A percentile compares a stretch with the other conserved stretches of the same genome.
These are phyloP conservation scores for Gymnothorax reevesii DNA, from an alignment of 2,797 vertebrate species.

Conservation along the genomic window DNA sequence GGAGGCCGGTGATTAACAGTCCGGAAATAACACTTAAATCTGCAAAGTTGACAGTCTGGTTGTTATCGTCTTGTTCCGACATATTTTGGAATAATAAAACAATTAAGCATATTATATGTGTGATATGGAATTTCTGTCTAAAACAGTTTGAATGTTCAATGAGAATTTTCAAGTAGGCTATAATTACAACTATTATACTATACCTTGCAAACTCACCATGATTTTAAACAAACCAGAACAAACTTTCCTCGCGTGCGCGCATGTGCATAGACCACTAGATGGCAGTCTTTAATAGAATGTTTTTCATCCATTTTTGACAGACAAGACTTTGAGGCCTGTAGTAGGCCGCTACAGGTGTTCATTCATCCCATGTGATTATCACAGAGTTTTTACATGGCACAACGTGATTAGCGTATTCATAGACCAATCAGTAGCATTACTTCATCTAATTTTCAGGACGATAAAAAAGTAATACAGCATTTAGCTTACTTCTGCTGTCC, in stretches of 20 bases:
- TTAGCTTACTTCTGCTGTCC: too few relatives aligned
- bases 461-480: too few relatives aligned
- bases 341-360: neutral
- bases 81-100: neutral
- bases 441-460: too few relatives aligned
- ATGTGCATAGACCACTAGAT: conserved; percentile 25
- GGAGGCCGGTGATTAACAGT: neutral
- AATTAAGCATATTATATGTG: neutral
- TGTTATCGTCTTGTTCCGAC: neutral
- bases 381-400: neutral
- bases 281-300: conserved; percentile 6
- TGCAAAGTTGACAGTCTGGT: neutral
- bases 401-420: neutral
- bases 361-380: neutral
- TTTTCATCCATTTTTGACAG: too few relatives aligned
- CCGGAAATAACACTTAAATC: neutral
- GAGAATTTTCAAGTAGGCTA: neutral
- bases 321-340: too few relatives aligned
- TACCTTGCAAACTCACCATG: neutral
- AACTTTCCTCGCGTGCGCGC: neutral
- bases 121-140: neutral
- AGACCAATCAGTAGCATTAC: too few relatives aligned
- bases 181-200: neutral
- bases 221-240: neutral
- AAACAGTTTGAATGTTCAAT: neutral